Conservation (phyloP, 1,140 invertebrate species). For the Caenorhabditis latens region DNA sequence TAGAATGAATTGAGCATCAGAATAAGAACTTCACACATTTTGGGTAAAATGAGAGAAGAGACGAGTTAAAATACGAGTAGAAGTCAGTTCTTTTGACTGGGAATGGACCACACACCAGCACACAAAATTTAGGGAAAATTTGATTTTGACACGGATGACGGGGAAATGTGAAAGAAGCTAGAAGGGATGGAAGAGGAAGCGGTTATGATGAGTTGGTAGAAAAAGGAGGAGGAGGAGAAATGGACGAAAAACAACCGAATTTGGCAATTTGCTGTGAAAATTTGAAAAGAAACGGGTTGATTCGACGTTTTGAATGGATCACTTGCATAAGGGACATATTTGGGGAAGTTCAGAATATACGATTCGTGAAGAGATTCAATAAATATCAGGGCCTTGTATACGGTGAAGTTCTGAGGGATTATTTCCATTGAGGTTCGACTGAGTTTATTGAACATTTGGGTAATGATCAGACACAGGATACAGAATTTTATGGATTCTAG, state of each 20-base stretch:
- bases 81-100: not conserved
- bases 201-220: constrained; percentile 42
- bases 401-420: no score
- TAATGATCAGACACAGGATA: no score
- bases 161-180: no score
- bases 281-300: not conserved
- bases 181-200: constrained; percentile 9
- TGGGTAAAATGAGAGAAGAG: not conserved
- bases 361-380: no score
- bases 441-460: no score
- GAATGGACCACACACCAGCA: not conserved
- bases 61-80: no score
- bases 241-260: not conserved
- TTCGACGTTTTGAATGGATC: no score
- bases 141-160: constrained; percentile 43
- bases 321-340: no score
- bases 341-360: no score
- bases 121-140: not conserved
- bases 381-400: no score
- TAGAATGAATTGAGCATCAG: constrained; percentile 64
- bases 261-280: constrained; percentile 5
- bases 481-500: no score
- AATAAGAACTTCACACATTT: constrained; percentile 64
- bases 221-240: not conserved
- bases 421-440: no score